Evolutionary conservation across 2,888 invertebrate species (phyloP), one percentile per base, ranked within the genome.

Genomic region (Acronicta alni): DNA sequence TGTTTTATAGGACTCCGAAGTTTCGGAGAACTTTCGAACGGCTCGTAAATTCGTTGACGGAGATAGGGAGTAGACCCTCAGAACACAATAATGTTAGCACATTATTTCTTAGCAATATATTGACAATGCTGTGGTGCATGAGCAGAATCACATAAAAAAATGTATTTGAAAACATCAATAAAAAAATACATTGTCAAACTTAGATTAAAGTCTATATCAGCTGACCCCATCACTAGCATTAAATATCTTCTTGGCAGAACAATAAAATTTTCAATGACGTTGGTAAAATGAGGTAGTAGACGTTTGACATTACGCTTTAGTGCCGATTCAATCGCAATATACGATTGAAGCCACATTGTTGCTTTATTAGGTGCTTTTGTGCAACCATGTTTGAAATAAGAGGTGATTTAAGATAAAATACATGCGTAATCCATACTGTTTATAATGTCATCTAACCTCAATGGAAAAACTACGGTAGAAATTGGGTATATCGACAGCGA

Each of bases 221-320:
- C 58, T 37, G 48, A 67, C 66, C 65, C 58, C 62, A 62, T 69
- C 65, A 66, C 54, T 63, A 43, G 43, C 46, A 67, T 63, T 71
- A 74, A 77, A 67, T 35, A 42, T 37, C 51, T 69, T 63, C 57
- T 56, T 53, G 51, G 63, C 30, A 12, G 42, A 9, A 66, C 79
- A 80, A 81, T 89, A 89, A 89, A 89, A 84, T 75, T 82, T 80
- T 81, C 81, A 86, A 86, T 82, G 82, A 82, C 80, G 77, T 71
- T 65, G 73, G 83, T 87, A 86, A 85, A 84, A 86, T 85, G 82
- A 79, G 79, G 59, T 65, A 71, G 75, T 74, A 77, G 76, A 75
- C 74, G 72, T 78, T 80, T 63, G 77, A 54, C 79, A 82, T 80
- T 80, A 84, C 75, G 67, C 75, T 87, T 88, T 85, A 88, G 79